Evolutionary conservation across 2,113 vertebrate species (phyloP).

Genomic region (Epinephelus lanceolatus): DNA sequence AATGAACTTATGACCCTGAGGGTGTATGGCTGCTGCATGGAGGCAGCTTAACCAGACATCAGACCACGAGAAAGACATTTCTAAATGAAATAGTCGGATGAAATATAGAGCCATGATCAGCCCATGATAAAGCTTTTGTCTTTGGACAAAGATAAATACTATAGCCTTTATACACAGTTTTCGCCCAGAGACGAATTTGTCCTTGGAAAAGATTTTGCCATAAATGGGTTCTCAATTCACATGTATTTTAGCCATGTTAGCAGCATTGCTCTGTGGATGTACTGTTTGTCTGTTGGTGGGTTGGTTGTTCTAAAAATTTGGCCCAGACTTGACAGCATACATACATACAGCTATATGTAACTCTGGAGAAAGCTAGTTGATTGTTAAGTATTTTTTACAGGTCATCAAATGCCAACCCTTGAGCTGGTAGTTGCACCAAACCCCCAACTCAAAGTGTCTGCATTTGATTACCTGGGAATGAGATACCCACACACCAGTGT

Average conservation of each 20-base stretch:
- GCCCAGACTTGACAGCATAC: background rate
- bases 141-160: constrained; percentile 16
- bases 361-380: too few species aligned
- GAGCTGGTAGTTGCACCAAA: too few species aligned
- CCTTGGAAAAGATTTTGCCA: background rate
- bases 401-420: too few species aligned
- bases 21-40: constrained; percentile 9
- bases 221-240: background rate
- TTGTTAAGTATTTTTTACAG: too few species aligned
- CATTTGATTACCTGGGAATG: too few species aligned
- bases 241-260: background rate
- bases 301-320: background rate
- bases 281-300: too few species aligned
- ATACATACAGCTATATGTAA: too few species aligned
- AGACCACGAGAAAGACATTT: constrained; percentile 28
- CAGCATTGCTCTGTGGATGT: background rate
- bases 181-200: background rate
- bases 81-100: constrained; percentile 16
- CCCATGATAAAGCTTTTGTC: background rate
- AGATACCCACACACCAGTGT: too few species aligned
- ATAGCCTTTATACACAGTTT: background rate
- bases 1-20: constrained; percentile 41
- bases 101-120: constrained; percentile 11
- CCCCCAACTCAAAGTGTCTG: too few species aligned
- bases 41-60: constrained; percentile 24